Evolutionary conservation across 2,113 vertebrate species (phyloP).

Genomic region (Ailurus styani): DNA sequence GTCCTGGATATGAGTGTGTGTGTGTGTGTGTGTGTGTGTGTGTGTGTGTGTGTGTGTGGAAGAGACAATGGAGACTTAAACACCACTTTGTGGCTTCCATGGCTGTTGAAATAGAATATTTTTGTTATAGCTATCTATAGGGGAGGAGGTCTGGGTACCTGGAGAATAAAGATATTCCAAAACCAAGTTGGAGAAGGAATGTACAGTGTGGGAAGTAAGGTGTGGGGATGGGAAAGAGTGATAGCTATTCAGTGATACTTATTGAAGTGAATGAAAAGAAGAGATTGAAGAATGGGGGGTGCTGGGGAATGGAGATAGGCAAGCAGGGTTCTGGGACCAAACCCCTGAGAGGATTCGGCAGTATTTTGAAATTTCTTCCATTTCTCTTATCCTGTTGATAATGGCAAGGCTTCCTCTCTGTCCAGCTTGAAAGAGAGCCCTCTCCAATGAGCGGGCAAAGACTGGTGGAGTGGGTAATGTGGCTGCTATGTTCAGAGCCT

Average conservation of each 20-base stretch:
- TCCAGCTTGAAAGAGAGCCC: not conserved
- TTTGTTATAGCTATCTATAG: not conserved
- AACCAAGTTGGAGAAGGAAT: slow-evolving; percentile 3
- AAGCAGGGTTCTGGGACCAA: not conserved
- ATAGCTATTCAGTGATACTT: not conserved
- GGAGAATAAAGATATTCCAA: not conserved
- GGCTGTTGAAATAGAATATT: not conserved
- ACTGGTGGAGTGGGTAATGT: not conserved
- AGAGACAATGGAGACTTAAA: not conserved
- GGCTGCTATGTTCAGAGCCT: not conserved
- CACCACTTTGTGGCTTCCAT: not conserved
- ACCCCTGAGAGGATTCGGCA: not conserved
- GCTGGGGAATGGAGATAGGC: not conserved
- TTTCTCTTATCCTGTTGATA: not conserved
- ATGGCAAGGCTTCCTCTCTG: not conserved
- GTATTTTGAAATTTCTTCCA: slow-evolving; percentile 28
- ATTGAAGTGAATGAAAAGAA: not conserved
- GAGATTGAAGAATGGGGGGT: not conserved
- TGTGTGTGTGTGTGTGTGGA: not conserved
- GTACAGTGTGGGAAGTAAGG: not conserved
- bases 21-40: not conserved
- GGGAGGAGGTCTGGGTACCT: not conserved
- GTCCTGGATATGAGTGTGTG: not conserved
- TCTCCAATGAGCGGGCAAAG: not conserved
- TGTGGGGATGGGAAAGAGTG: not conserved